phyloP scores from a whole-genome alignment of 2,113 vertebrate species.

The Orycteropus afer region DNA sequence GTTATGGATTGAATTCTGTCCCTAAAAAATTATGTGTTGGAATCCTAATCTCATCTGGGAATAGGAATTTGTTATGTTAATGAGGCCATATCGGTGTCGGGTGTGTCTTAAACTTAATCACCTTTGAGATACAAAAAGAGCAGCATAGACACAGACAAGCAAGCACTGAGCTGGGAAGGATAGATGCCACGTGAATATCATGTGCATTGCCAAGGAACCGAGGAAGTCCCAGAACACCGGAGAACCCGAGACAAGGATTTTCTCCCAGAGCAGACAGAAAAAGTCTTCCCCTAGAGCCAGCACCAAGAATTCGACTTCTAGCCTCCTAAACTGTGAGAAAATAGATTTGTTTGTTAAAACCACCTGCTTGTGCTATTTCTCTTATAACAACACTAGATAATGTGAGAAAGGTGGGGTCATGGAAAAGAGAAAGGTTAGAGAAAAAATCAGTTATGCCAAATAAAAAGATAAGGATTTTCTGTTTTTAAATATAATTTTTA shows the following conservation, averaged over 20 bases:
- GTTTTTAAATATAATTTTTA: no score
- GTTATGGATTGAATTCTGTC: background rate
- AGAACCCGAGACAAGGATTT: background rate
- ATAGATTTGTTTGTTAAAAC: no score
- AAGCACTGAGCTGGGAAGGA: no score
- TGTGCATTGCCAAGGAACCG: background rate
- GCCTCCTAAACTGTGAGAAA: background rate
- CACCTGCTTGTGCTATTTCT: no score
- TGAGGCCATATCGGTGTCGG: background rate
- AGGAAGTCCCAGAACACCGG: background rate
- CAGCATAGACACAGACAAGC: no score
- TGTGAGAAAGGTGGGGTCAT: background rate
- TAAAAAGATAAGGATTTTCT: background rate
- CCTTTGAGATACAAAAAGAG: background rate
- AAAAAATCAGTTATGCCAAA: background rate
- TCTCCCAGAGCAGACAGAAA: background rate
- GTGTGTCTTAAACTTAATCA: background rate
- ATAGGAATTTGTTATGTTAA: background rate
- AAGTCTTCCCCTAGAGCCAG: background rate
- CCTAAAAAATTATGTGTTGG: background rate
- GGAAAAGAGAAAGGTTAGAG: background rate
- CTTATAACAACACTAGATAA: no score
- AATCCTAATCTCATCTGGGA: background rate
- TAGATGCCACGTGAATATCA: background rate
- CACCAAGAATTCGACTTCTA: background rate